Evolutionary conservation across 2,797 vertebrate genomes (phyloP).

Genomic region (Saxicola maurus): DNA sequence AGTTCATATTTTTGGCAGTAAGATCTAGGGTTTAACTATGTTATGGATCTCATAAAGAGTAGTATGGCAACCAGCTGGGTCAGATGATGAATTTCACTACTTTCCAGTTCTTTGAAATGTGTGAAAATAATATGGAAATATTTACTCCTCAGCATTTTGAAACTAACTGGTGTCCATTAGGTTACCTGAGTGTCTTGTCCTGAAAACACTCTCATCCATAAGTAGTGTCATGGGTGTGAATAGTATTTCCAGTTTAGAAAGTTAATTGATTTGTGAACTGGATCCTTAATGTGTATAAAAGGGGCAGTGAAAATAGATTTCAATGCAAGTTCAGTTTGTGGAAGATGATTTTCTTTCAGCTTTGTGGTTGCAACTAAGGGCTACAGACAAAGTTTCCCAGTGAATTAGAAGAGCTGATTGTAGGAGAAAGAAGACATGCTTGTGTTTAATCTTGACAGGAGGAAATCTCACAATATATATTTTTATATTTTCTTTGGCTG

Average conservation of each 20-base stretch:
- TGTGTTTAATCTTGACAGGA: background rate
- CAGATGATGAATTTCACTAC: background rate
- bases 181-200: background rate
- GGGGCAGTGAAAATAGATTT: background rate
- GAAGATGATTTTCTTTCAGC: background rate
- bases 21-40: background rate
- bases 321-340: background rate
- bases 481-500: background rate
- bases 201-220: fast-evolving
- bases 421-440: background rate
- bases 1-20: background rate
- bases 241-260: background rate
- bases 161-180: background rate
- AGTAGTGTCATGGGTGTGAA: background rate
- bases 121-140: background rate
- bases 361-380: background rate
- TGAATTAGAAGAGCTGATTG: background rate
- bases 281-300: background rate
- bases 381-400: background rate
- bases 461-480: background rate
- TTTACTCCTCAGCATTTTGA: background rate
- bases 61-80: background rate
- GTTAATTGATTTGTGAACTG: background rate
- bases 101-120: background rate
- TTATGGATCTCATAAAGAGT: background rate